Base-by-base conservation (phyloP, 1,140 invertebrate species). In the Paraescarpia echinospica region DNA sequence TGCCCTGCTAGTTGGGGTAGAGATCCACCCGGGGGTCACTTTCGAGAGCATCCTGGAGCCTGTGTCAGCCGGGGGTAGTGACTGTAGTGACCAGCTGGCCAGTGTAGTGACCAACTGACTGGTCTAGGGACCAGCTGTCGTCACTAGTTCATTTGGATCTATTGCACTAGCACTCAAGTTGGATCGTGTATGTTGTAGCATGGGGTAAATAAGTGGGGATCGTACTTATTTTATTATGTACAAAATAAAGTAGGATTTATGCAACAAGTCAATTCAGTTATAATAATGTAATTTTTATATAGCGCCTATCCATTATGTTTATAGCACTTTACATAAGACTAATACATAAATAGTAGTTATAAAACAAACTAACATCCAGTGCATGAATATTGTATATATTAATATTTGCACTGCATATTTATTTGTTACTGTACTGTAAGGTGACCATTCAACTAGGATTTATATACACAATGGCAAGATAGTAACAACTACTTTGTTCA, bases 1-100 rank as follows among this genome's bases (percentile, higher is more conserved):
- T 89, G 98, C 99, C 22, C 96, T 99, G 1, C 96, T 99, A 34
- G 96, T 99, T n/a, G 99, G 99, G 0, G 99, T 99, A 2, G 98
- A 99, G 96, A 97, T 99, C 92, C 98, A 99, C 95, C 98, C 91
- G 18, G 91, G 93, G 99, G 98, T 99, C 14, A 97, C 98, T 93
- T 99, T 99, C 96, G 98, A 98, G 94, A 97, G 97, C 91, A 96
- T 99, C 4, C 95, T 98, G 41, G 97, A 98, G 94, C 98, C 99
- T 0, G 34, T 59, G 34, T 6, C 41, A 48, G 34, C 2, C 22
- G 22, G n/a, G n/a, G 91, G 33, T 8, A 34, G 33, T 31, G 91
- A 91, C 8, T 4, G 35, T 5, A 77, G 2, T 77, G 59, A 31
- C 59, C 59, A 77, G 4, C 59, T 77, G 59, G 59, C 14, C 22